These are phyloP conservation scores for Scrobipalpa atriplicella DNA, from an alignment of 2,888 invertebrate species.

Conservation along the genomic window DNA sequence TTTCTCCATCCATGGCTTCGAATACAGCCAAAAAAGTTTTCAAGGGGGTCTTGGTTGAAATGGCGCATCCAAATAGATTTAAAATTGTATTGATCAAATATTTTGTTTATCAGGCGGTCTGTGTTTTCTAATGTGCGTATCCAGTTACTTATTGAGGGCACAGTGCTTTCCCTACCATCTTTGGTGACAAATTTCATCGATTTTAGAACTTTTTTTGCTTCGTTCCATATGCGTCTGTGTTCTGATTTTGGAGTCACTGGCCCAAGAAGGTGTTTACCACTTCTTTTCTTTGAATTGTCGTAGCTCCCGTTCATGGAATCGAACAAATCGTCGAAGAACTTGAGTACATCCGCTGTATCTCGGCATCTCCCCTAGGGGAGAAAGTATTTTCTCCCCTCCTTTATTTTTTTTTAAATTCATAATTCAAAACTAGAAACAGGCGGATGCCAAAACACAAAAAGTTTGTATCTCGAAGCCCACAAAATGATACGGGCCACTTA, in stretches of 20 bases:
- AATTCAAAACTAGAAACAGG: no score
- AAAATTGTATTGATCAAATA: slow-evolving; percentile 18
- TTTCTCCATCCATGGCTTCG: slow-evolving; percentile 31
- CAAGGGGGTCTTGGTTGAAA: slow-evolving; percentile 29
- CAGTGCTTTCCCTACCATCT: slow-evolving; percentile 15
- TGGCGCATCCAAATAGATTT: slow-evolving; percentile 29
- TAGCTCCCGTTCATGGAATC: slow-evolving; percentile 36
- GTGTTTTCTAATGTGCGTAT: slow-evolving; percentile 31
- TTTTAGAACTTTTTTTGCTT: slow-evolving; percentile 25
- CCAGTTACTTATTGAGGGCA: slow-evolving; percentile 38
- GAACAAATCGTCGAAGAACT: slow-evolving; percentile 35
- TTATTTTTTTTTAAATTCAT: no score
- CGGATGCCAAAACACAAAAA: no score
- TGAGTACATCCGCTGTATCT: slow-evolving; percentile 33
- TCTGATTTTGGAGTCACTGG: slow-evolving; percentile 31
- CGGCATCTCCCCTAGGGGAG: no score
- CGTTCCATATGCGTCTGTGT: slow-evolving; percentile 30
- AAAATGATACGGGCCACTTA: no score
- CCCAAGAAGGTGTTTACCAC: slow-evolving; percentile 30
- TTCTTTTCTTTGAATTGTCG: slow-evolving; percentile 26
- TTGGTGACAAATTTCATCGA: slow-evolving; percentile 35
- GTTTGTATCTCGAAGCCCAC: no score
- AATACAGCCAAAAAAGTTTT: slow-evolving; percentile 29
- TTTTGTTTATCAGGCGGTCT: not conserved
- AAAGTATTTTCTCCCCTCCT: no score